A percentile compares a stretch with the other conserved stretches of the same genome.
Conservation (phyloP, 2,113 vertebrate species). For the Taxidea taxus region DNA sequence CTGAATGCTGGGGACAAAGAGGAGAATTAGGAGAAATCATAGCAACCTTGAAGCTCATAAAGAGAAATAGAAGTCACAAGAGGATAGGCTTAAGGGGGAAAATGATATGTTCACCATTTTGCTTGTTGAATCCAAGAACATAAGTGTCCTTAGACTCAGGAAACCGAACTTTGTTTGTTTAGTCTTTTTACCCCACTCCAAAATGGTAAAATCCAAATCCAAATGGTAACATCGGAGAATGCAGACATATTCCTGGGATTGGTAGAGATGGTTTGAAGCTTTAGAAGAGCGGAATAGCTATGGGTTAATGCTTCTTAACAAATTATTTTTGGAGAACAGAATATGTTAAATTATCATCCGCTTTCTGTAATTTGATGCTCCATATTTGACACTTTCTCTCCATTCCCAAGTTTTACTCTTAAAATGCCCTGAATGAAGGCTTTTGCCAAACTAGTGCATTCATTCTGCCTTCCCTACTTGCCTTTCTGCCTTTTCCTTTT, state of each 20-base stretch:
- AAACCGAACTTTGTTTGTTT: not conserved
- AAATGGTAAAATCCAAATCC: not conserved
- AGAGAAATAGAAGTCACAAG: not conserved
- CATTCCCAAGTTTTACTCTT: not conserved
- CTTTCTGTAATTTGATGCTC: not conserved
- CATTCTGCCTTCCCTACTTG: not conserved
- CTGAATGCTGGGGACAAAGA: not conserved
- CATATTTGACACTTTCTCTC: not conserved
- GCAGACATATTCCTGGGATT: not conserved
- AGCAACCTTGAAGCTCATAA: not conserved
- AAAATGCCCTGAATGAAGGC: not conserved
- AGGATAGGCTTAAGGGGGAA: not conserved
- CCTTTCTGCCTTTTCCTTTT: not conserved
- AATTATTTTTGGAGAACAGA: not conserved
- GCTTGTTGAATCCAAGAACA: not conserved
- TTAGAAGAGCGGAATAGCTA: not conserved
- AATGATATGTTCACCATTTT: not conserved
- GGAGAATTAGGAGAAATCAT: not conserved
- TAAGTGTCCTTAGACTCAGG: not conserved
- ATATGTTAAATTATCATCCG: not conserved
- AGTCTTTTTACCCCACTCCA: not conserved
- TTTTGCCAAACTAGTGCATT: not conserved
- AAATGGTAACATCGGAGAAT: not conserved
- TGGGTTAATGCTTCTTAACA: not conserved
- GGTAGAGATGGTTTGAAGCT: not conserved